These are phyloP conservation scores for Platorchestia sp. DNA, from an alignment of 1,140 invertebrate species.

Conservation along the genomic window DNA sequence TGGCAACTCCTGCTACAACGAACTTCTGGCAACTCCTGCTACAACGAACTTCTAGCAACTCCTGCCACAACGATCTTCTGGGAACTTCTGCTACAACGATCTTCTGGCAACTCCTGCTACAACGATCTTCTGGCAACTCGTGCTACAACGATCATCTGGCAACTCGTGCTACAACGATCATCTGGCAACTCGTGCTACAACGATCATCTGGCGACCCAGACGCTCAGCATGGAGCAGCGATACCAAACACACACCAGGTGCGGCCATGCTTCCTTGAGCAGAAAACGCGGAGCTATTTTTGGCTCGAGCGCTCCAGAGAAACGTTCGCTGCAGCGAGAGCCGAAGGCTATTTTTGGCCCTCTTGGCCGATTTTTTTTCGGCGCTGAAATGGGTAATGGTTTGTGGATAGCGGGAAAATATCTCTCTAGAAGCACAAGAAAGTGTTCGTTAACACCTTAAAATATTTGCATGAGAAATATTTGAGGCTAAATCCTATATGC, in stretches of 20 bases:
- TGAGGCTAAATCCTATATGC: not conserved
- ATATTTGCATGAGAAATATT: not conserved
- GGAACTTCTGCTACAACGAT: no score
- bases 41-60: no score
- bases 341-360: not conserved
- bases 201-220: not conserved
- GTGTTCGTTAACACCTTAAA: not conserved
- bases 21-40: no score
- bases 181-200: no score
- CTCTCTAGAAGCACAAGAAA: not conserved
- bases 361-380: not conserved
- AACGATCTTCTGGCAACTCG: no score
- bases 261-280: not conserved
- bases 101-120: no score
- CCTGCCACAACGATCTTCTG: no score
- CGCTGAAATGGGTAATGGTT: not conserved
- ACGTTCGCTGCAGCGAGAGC: no score
- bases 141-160: no score
- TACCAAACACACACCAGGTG: not conserved
- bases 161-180: no score
- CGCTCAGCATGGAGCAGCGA: not conserved
- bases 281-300: not conserved
- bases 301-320: no score
- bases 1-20: no score
- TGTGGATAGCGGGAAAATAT: not conserved